These are phyloP conservation scores for Drosophila melanocephala DNA, from an alignment of 2,888 invertebrate species.

Conservation along the genomic window DNA sequence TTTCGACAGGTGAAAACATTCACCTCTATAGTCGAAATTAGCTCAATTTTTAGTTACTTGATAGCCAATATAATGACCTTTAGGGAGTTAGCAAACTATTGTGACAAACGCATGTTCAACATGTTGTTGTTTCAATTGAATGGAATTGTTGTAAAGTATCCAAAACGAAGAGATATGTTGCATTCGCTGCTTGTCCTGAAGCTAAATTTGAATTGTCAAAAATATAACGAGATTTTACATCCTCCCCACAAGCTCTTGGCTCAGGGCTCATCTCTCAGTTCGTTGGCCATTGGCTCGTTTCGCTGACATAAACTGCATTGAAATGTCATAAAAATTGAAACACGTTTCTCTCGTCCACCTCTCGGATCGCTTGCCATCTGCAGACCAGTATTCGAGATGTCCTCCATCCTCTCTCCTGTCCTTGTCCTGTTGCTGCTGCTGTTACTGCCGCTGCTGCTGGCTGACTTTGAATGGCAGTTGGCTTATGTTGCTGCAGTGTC, in stretches of 20 bases:
- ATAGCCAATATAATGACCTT: neutral
- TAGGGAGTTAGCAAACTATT: neutral
- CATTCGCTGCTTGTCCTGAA: slow-evolving; percentile 31
- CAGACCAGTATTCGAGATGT: slow-evolving; percentile 20
- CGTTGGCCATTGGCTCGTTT: slow-evolving; percentile 57
- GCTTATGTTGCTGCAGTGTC: slow-evolving; percentile 46
- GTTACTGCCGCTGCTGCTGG: slow-evolving; percentile 20
- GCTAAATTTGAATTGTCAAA: slow-evolving; percentile 73
- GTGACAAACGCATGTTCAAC: slow-evolving; percentile 4
- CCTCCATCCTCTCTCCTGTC: neutral
- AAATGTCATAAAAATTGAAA: slow-evolving; percentile 78
- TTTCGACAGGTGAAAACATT: slow-evolving; percentile 36
- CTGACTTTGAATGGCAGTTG: slow-evolving; percentile 54
- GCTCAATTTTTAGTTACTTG: neutral
- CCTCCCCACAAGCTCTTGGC: neutral
- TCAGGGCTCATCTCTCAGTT: slow-evolving; percentile 15
- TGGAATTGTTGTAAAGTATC: slow-evolving; percentile 62
- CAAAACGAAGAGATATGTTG: slow-evolving; percentile 41
- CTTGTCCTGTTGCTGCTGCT: slow-evolving; percentile 5
- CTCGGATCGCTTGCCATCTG: slow-evolving; percentile 35
- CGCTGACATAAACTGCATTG: slow-evolving; percentile 75
- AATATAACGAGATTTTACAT: slow-evolving; percentile 59
- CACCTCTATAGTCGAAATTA: neutral
- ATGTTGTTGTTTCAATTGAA: slow-evolving; percentile 41
- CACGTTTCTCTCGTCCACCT: slow-evolving; percentile 55